These are phyloP conservation scores for Lepus oiostolus DNA, from an alignment of 2,797 vertebrate species.

Conservation along the genomic window DNA sequence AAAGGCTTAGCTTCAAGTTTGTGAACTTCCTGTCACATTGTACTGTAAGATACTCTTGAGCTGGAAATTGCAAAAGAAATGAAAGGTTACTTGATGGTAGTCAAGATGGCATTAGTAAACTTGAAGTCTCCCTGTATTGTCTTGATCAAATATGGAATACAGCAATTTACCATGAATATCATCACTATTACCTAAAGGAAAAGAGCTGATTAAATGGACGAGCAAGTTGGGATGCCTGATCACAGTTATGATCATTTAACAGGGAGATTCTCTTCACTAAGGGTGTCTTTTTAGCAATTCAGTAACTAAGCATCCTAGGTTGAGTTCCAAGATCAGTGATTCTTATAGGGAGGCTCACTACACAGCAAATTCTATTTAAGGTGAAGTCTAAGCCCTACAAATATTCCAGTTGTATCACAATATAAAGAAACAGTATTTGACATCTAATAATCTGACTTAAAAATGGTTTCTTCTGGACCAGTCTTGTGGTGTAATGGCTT, in stretches of 20 bases:
- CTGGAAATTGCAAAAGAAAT: conserved; percentile 49
- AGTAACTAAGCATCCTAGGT: neutral
- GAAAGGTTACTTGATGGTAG: conserved; percentile 36
- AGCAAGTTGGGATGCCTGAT: too few relatives aligned
- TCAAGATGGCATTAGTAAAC: neutral
- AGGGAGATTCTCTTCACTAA: neutral
- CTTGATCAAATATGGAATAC: neutral
- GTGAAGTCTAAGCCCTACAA: neutral
- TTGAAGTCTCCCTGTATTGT: conserved; percentile 17
- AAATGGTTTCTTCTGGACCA: too few relatives aligned
- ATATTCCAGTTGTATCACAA: neutral
- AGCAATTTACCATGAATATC: conserved; percentile 6
- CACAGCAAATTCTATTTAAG: neutral
- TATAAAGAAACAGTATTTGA: neutral
- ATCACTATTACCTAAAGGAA: neutral
- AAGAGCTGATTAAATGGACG: neutral
- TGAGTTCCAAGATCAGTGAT: conserved; percentile 7
- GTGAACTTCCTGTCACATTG: conserved; percentile 2
- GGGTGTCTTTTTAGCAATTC: neutral
- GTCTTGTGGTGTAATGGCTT: too few relatives aligned
- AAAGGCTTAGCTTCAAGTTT: conserved; percentile 30
- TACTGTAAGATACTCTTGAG: neutral
- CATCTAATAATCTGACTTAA: neutral
- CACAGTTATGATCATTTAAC: neutral
- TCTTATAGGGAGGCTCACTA: neutral